A percentile compares a stretch with the other conserved stretches of the same genome.
These are phyloP conservation scores for Philereme vetulata DNA, from an alignment of 2,888 invertebrate genomes.

Conservation along the genomic window DNA sequence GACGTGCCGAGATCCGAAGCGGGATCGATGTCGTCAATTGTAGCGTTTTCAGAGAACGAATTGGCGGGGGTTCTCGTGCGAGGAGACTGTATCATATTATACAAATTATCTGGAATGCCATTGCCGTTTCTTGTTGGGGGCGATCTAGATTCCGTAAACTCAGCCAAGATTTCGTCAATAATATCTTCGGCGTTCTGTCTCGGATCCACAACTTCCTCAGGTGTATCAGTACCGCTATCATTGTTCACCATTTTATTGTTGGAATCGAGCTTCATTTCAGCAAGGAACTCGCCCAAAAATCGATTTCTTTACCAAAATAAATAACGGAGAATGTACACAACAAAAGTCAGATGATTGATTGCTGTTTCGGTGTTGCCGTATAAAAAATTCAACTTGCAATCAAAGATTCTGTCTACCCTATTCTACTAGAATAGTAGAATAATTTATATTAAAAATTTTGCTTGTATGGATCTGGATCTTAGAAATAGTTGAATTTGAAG, in stretches of 20 bases:
- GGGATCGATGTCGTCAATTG: constrained; percentile 78
- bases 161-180: constrained; percentile 78
- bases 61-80: constrained; percentile 76
- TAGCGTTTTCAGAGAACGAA: constrained; percentile 72
- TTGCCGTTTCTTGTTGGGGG: constrained; percentile 65
- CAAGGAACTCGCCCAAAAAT: constrained; percentile 47
- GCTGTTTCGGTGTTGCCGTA: constrained; percentile 52
- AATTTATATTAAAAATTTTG: no score
- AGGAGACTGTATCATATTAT: constrained; percentile 74
- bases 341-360: constrained; percentile 72
- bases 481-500: no score
- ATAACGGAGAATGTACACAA: constrained; percentile 52
- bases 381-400: neutral
- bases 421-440: no score
- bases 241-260: constrained; percentile 79
- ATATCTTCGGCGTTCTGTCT: constrained; percentile 79
- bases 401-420: no score
- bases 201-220: constrained; percentile 73
- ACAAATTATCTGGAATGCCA: constrained; percentile 67
- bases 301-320: constrained; percentile 67
- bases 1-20: constrained; percentile 77
- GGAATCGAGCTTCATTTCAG: constrained; percentile 76
- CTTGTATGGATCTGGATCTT: no score
- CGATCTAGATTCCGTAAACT: constrained; percentile 73
- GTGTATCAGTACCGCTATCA: constrained; percentile 69